phyloP scores from a whole-genome alignment of 2,797 vertebrate genomes.

The Pangasius djambal region DNA sequence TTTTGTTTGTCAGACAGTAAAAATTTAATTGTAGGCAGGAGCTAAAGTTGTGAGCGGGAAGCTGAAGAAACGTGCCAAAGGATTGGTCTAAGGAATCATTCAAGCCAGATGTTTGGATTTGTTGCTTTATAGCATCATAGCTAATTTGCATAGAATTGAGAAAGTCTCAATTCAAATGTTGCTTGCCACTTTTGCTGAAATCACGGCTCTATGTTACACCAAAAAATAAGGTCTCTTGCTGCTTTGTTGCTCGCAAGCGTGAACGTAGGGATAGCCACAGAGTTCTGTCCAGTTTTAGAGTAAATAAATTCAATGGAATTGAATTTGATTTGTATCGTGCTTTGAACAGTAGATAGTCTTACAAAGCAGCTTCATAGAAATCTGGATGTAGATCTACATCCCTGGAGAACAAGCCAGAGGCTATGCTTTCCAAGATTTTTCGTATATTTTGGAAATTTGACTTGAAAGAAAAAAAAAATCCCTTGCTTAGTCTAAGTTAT shows the following conservation, averaged over 20 bases:
- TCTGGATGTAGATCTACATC: background rate
- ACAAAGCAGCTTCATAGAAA: background rate
- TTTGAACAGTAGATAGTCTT: background rate
- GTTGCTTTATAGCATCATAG: background rate
- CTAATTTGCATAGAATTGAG: background rate
- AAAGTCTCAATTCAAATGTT: background rate
- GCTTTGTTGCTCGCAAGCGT: background rate
- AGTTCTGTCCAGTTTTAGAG: background rate
- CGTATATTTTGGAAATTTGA: background rate
- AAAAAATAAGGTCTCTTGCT: no score
- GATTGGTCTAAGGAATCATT: background rate
- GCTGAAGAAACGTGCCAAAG: background rate
- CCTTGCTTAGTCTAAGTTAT: background rate
- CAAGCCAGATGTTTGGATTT: background rate
- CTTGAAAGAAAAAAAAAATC: background rate
- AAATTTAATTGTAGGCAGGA: background rate
- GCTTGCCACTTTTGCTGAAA: background rate
- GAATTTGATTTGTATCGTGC: background rate
- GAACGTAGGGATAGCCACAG: background rate
- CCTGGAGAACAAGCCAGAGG: background rate
- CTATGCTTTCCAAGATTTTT: background rate
- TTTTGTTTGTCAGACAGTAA: background rate
- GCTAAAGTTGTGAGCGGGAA: no score
- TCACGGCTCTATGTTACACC: no score
- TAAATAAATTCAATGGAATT: background rate